Base-by-base conservation (phyloP, 1,140 invertebrate genomes). In the Drosophila pallidifrons region DNA sequence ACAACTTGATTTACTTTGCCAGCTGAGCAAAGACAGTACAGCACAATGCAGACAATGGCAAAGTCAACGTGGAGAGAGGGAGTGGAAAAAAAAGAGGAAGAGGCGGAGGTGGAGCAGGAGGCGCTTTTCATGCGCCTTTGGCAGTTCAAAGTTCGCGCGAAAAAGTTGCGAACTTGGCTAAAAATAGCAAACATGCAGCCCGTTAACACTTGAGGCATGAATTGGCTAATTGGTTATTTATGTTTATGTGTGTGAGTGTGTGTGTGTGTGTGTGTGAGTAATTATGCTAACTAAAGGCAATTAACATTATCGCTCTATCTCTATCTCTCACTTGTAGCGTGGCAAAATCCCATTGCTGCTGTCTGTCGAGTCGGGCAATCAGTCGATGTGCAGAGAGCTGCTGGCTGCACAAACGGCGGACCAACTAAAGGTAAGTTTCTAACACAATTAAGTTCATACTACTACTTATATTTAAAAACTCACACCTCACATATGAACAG, bases 311-410 rank as follows among this genome's bases (percentile, higher is more conserved):
- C 76, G 94, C 11, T 58, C 16, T 86, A 1, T 58, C 16, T 25
- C n/a, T 47, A 91, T 94, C 93, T 93, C 93, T 87, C n/a, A 32
- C 25, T 59, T 45, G 20, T 65, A 98, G 98, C 96, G 96, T 93
- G 98, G 98, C 67, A 97, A 97, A 93, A 97, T 99, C 82, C 98
- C 98, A 74, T 94, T 99, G 79, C 95, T 99, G 86, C 93, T 98
- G 80, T 98, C 98, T 30, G 96, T 99, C 59, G 98, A 99, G 92
- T 96, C 96, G 38, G 98, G 98, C 10, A 99, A 99, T 93, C 96
- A 98, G 91, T 96, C 96, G 59, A 98, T 99, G 94, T 97, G 97
- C 85, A 95, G 96, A 76, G 98, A 99, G 93, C 94, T 99, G 16
- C 94, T 99, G 59, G 94, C 96, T 86, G 95, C 96, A 92, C 94